Base-by-base conservation (phyloP, 2,888 invertebrate species). In the Cryptus viduatorius region DNA sequence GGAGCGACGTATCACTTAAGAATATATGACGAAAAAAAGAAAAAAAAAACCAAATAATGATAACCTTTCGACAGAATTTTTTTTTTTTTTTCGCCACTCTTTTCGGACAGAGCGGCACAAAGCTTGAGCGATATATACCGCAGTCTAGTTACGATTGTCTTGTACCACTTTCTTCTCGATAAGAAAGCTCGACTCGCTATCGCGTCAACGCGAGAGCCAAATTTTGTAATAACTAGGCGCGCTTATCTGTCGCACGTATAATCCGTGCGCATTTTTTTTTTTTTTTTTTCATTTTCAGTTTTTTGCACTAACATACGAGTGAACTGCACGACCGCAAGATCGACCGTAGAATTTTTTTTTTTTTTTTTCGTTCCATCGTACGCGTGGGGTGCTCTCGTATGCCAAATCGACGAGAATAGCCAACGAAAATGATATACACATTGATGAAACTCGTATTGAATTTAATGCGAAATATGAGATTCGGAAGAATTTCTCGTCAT, bases 251-350 rank as follows among this genome's bases (percentile, higher is more conserved):
- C 10, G 14, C 29, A 12, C 59, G 59, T 4, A 24, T 59, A 59
- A 29, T 8, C 59, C 14, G 19, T 10, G 37, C 16, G 29, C 65
- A 37, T 76, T 68, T 24, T 42, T 50, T 24, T 53, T 46, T 67
- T 29, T 50, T 37, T 37, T 8, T 7, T 37, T 53, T 46, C 71
- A 42, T 50, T 37, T 37, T 7, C 0, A 37, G 7, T 37, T 37
- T 37, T 37, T 37, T 7, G 73, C 53, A 73, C 68, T 46, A 67
- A 50, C 77, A 73, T 73, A 80, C 81, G 81, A 80, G 84, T 78
- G 78, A 84, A 78, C 73, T 73, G 73, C 78, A 81, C 81, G 81
- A 84, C 84, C 84, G 73, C 84, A 84, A 81, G 67, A 19, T 56
- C 59, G 72, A 72, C 80, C 84, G 56, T 81, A 81, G 19, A 61